Base-by-base conservation (phyloP, 2,888 invertebrate species). In the Cantharis rufa region DNA sequence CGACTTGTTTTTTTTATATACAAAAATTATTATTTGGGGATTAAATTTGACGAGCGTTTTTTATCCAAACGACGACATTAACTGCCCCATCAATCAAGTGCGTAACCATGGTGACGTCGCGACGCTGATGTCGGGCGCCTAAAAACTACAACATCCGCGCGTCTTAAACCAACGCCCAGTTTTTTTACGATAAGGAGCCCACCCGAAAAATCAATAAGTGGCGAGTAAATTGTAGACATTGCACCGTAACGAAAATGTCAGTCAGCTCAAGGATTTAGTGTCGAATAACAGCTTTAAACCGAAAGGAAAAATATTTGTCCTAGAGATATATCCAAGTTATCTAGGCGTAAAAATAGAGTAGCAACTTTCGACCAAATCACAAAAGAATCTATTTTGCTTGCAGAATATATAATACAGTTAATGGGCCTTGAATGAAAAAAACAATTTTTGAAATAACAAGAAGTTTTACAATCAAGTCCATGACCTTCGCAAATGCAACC, bases 131-230 rank as follows among this genome's bases (percentile, higher is more conserved):
- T 82, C 82, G 80, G 81, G 80, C 81, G 81, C 82, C 83, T 82
- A 82, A 84, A 81, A 66, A 66, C 64, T 66, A 83, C 83, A 83
- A 81, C 83, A 83, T 83, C 81, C 79, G 74, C 80, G 80, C 80
- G 82, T 83, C 82, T 86, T 86, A 86, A 86, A 87, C 86, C 87
- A 87, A 87, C 87, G 87, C 87, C 87, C 86, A 84, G 86, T 84
- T 86, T 87, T 86, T 86, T 86, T 81, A 82, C 84, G 82, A 83
- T 84, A 84, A 85, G 83, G 82, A 85, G 85, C 84, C 85, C 85
- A 84, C 84, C 86, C 85, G 84, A 86, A 87, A 84, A 87, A 87
- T 87, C 87, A 86, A 87, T 87, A 86, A 81, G 82, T 48, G 48
- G 48, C 82, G 83, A 84, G 84, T 85, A 84, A 84, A 84, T 83